Percentiles rank a stretch among this genome's conserved stretches.
Conservation (phyloP, 2,113 vertebrate genomes). For the Probosciger aterrimus region DNA sequence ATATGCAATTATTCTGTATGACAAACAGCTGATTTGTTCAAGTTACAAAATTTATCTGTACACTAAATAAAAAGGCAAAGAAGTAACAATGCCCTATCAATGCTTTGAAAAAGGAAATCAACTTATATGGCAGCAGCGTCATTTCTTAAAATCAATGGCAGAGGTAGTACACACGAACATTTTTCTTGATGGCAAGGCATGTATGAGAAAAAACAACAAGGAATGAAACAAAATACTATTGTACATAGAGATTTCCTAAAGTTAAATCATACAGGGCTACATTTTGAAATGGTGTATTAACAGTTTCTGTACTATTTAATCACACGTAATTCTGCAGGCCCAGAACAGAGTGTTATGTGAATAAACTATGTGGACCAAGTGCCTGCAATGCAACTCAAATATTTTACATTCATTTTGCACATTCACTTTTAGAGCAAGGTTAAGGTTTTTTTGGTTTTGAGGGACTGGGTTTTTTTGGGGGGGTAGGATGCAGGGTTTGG, state of each 20-base stretch:
- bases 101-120: background rate
- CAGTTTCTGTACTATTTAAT: background rate
- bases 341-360: fast-evolving
- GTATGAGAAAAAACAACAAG: background rate
- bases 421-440: fast-evolving
- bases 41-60: background rate
- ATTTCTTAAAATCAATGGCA: background rate
- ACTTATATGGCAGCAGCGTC: background rate
- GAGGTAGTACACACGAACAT: background rate
- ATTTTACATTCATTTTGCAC: background rate
- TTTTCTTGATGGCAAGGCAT: background rate
- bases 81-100: background rate
- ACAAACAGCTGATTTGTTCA: background rate
- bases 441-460: background rate
- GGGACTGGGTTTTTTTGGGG: fast-evolving
- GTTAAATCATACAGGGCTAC: background rate
- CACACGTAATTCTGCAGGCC: background rate
- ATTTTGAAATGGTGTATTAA: background rate
- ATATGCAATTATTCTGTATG: background rate
- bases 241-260: background rate
- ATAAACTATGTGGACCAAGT: background rate
- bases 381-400: background rate
- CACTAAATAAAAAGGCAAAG: background rate
- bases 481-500: too few species aligned
- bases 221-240: background rate